Percentiles rank a stretch among this genome's conserved stretches.
These are phyloP conservation scores for Artemia franciscana DNA, from an alignment of 1,140 invertebrate species.

Conservation along the genomic window DNA sequence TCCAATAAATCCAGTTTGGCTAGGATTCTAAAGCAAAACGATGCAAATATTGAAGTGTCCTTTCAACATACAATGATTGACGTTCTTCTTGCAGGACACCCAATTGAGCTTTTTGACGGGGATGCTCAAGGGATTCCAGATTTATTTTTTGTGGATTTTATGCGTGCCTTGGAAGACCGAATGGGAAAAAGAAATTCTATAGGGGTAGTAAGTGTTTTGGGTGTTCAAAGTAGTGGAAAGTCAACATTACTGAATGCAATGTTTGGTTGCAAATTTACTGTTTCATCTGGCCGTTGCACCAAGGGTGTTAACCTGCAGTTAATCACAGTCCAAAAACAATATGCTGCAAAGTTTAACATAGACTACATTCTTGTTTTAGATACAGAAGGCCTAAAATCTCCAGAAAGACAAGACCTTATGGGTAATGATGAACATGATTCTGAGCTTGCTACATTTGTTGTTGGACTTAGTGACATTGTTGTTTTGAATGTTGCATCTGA, in stretches of 20 bases:
- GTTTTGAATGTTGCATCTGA: not conserved
- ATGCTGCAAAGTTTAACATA: not conserved
- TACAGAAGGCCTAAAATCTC: not conserved
- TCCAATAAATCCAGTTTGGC: not conserved
- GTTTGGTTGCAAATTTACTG: not conserved
- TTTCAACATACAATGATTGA: not conserved
- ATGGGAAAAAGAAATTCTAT: not conserved
- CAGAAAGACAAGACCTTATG: not conserved
- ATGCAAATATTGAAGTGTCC: not conserved
- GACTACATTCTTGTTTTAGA: slow-evolving; percentile 1
- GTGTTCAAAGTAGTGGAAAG: slow-evolving; percentile 1
- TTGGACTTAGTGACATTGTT: not conserved
- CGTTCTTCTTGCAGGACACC: not conserved
- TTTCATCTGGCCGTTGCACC: not conserved
- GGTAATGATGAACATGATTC: not conserved
- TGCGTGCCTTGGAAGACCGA: not conserved
- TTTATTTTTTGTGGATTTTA: not conserved
- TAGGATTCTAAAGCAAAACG: not conserved
- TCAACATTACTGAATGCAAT: slow-evolving; percentile 1
- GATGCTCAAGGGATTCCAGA: not conserved
- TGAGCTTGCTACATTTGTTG: not conserved
- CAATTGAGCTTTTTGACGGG: not conserved
- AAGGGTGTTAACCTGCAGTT: slow-evolving; percentile 1
- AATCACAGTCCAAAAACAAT: not conserved
- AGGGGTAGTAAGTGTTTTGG: not conserved